Percentiles rank a stretch among this genome's conserved stretches.
Conservation (phyloP, 2,113 vertebrate genomes). For the Aramus guarauna region DNA sequence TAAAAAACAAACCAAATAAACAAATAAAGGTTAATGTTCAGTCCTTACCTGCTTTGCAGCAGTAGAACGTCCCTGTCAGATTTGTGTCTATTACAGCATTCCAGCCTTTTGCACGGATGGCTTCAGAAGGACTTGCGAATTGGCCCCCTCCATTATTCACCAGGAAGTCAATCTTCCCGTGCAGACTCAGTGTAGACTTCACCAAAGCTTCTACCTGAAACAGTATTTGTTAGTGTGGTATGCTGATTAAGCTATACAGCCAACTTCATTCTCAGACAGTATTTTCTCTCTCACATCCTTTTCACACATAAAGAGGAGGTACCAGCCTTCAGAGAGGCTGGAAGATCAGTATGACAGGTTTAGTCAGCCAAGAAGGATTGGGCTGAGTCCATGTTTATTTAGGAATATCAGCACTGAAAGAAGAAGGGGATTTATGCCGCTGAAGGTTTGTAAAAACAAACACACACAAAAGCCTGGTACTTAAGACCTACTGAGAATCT, state of each 20-base stretch:
- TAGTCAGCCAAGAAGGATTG: background rate
- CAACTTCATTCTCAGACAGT: background rate
- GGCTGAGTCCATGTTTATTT: background rate
- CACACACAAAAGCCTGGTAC: background rate
- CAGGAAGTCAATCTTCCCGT: slow-evolving; percentile 86
- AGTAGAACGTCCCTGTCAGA: slow-evolving; percentile 93
- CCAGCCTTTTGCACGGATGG: slow-evolving; percentile 89
- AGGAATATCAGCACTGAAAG: background rate
- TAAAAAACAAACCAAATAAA: background rate
- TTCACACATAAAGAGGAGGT: background rate
- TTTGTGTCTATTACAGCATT: slow-evolving; percentile 94
- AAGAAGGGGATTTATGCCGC: background rate
- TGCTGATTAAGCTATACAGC: background rate
- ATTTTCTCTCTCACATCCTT: background rate
- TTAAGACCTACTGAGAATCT: background rate
- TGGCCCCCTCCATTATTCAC: slow-evolving; percentile 96
- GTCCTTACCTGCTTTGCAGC: slow-evolving; percentile 85
- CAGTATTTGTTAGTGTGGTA: background rate
- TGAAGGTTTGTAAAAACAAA: background rate
- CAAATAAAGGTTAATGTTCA: background rate
- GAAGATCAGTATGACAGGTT: background rate
- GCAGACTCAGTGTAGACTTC: slow-evolving; percentile 76
- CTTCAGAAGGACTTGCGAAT: slow-evolving; percentile 77
- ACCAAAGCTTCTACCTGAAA: slow-evolving; percentile 86
- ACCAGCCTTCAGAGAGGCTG: background rate